Evolutionary conservation across 2,888 invertebrate genomes (phyloP).

Genomic region (Eurois occulta): DNA sequence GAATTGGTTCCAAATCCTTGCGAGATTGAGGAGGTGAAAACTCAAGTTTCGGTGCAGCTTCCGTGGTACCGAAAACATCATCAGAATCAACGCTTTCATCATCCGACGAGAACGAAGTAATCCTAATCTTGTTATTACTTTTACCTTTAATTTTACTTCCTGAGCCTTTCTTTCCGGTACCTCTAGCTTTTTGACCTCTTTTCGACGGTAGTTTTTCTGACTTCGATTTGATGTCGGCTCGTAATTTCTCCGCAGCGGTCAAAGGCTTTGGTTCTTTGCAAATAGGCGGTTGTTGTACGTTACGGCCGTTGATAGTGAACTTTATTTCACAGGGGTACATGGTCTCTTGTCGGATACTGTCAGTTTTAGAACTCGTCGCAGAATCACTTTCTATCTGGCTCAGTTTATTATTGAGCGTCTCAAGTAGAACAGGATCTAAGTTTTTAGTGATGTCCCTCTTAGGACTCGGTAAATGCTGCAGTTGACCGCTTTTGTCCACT

Average conservation of each 20-base stretch:
- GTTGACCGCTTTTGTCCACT: slow-evolving; percentile 92
- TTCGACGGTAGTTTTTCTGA: slow-evolving; percentile 92
- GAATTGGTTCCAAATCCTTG: slow-evolving; percentile 94
- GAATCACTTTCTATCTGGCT: slow-evolving; percentile 95
- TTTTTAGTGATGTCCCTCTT: slow-evolving; percentile 93
- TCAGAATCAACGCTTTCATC: slow-evolving; percentile 94
- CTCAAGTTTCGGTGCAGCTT: slow-evolving; percentile 93
- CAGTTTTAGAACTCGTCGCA: slow-evolving; percentile 93
- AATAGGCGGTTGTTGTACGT: slow-evolving; percentile 83
- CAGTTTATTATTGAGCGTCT: slow-evolving; percentile 93
- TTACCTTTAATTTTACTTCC: slow-evolving; percentile 91
- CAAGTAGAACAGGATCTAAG: slow-evolving; percentile 92
- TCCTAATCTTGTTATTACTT: slow-evolving; percentile 93
- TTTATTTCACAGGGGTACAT: slow-evolving; percentile 90
- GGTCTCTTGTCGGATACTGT: slow-evolving; percentile 91
- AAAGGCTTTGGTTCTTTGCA: slow-evolving; percentile 85
- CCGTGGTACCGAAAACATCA: slow-evolving; percentile 94
- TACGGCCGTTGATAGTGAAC: slow-evolving; percentile 88
- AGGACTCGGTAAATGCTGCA: slow-evolving; percentile 92
- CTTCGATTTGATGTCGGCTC: slow-evolving; percentile 89
- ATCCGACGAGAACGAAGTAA: slow-evolving; percentile 94
- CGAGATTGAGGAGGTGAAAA: slow-evolving; percentile 94
- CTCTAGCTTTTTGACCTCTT: slow-evolving; percentile 91
- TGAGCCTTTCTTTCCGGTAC: slow-evolving; percentile 90
- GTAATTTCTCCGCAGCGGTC: slow-evolving; percentile 87